A percentile compares a stretch with the other conserved stretches of the same genome.
phyloP scores from a whole-genome alignment of 2,888 invertebrate species.

The Gastracanthus pulcherrimus region DNA sequence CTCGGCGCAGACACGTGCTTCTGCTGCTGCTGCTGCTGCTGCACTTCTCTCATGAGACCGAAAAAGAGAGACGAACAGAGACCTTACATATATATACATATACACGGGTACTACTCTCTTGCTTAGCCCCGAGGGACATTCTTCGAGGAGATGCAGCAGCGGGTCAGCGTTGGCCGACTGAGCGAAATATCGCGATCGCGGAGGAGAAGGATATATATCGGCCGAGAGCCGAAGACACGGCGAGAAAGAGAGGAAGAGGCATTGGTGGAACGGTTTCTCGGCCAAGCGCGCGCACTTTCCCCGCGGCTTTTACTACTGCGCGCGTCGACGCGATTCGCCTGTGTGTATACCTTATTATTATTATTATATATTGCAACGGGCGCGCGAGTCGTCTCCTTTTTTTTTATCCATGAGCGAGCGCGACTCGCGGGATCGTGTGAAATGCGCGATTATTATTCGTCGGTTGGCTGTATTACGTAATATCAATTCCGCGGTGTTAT shows the following conservation, averaged over 20 bases:
- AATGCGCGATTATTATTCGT: background rate
- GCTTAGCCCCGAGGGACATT: conserved; percentile 31
- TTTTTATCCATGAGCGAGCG: background rate
- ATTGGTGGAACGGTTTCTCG: conserved; percentile 26
- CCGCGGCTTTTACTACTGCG: conserved; percentile 13
- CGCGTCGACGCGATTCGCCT: background rate
- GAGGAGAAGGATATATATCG: background rate
- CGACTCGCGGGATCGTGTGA: background rate
- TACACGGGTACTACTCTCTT: background rate
- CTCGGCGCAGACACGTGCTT: background rate
- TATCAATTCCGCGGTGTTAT: background rate
- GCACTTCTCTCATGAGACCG: background rate
- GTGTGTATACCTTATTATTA: too few relatives aligned
- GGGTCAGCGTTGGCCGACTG: background rate
- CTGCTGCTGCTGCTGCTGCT: background rate
- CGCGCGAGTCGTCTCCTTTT: background rate
- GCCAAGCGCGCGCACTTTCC: conserved; percentile 38
- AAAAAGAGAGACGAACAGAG: background rate
- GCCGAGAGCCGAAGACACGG: background rate
- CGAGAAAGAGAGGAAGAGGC: background rate
- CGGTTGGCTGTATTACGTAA: background rate
- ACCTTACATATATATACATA: background rate
- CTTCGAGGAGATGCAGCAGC: background rate
- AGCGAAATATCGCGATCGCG: conserved; percentile 18
- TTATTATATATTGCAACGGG: background rate